A percentile compares a stretch with the other conserved stretches of the same genome.
Evolutionary conservation across 1,140 invertebrate species (phyloP).

Genomic region (Drosophila sp.): DNA sequence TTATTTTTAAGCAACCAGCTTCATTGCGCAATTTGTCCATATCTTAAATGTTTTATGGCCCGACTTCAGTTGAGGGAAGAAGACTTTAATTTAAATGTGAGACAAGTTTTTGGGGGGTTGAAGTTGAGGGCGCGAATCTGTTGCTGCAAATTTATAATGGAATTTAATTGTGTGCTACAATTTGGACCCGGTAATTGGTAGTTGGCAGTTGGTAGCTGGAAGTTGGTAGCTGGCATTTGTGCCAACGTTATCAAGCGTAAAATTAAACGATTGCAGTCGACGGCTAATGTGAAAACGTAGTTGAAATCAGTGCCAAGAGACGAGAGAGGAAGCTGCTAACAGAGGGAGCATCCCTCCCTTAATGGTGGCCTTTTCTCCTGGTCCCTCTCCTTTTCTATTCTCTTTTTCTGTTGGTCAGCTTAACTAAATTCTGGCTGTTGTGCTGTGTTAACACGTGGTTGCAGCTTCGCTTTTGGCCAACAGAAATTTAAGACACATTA

Average conservation of each 20-base stretch:
- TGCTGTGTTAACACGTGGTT: constrained; percentile 38
- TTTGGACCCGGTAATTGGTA: constrained; percentile 26
- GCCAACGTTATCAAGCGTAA: constrained; percentile 57
- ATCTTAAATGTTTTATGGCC: no score
- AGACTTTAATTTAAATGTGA: constrained; percentile 40
- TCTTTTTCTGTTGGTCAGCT: constrained; percentile 11
- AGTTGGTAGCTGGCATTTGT: constrained; percentile 20
- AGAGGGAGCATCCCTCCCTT: constrained; percentile 10
- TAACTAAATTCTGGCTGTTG: constrained; percentile 25
- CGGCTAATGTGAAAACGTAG: constrained; percentile 40
- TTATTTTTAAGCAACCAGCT: no score
- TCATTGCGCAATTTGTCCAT: no score
- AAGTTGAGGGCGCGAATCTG: constrained; percentile 35
- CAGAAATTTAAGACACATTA: constrained; percentile 35
- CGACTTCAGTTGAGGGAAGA: constrained; percentile 12
- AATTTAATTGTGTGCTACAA: constrained; percentile 73
- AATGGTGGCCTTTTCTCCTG: no score
- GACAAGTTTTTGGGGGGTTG: neutral
- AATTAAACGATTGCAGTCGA: constrained; percentile 68
- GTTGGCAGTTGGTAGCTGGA: constrained; percentile 28
- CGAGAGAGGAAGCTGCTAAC: neutral
- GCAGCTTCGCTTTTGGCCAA: neutral
- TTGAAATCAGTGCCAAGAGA: constrained; percentile 56
- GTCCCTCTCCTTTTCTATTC: no score
- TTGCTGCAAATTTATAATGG: constrained; percentile 54